phyloP scores from a whole-genome alignment of 2,797 vertebrate species.

The Eurystomus glaucurus region DNA sequence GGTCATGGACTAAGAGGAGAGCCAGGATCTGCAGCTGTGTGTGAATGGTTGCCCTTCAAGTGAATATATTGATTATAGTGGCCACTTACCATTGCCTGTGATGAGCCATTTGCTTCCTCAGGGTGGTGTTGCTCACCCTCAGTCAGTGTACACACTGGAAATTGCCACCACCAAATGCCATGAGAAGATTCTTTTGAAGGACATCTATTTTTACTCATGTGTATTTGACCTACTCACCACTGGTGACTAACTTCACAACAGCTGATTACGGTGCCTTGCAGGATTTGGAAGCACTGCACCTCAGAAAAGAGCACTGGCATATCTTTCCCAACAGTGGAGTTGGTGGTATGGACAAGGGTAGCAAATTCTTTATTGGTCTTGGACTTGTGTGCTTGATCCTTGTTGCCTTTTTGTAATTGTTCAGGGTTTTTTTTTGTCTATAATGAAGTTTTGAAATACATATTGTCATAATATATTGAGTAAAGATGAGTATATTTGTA shows the following conservation, averaged over 20 bases:
- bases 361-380: constrained; percentile 59
- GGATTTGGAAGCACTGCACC: constrained; percentile 94
- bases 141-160: constrained; percentile 86
- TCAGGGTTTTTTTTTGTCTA: constrained; percentile 47
- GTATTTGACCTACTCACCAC: constrained; percentile 98
- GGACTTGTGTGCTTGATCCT: constrained; percentile 83
- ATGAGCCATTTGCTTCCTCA: constrained; percentile 77
- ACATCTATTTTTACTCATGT: constrained; percentile 97
- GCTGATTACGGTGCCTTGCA: constrained; percentile 93
- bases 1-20: constrained; percentile 91
- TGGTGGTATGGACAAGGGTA: neutral
- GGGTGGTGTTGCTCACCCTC: constrained; percentile 34
- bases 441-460: constrained; percentile 85
- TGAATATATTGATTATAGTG: constrained; percentile 91
- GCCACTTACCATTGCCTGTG: constrained; percentile 83
- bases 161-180: constrained; percentile 89
- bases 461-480: constrained; percentile 90
- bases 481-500: constrained; percentile 85
- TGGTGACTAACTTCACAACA: constrained; percentile 94
- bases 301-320: constrained; percentile 91
- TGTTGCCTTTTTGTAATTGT: constrained; percentile 79
- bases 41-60: constrained; percentile 92
- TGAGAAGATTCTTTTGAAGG: constrained; percentile 92
- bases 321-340: constrained; percentile 88
- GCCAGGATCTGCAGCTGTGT: constrained; percentile 96